Base-by-base conservation (phyloP, 92 coral and sea anemone genomes). In the Blastomussa wellsi region DNA sequence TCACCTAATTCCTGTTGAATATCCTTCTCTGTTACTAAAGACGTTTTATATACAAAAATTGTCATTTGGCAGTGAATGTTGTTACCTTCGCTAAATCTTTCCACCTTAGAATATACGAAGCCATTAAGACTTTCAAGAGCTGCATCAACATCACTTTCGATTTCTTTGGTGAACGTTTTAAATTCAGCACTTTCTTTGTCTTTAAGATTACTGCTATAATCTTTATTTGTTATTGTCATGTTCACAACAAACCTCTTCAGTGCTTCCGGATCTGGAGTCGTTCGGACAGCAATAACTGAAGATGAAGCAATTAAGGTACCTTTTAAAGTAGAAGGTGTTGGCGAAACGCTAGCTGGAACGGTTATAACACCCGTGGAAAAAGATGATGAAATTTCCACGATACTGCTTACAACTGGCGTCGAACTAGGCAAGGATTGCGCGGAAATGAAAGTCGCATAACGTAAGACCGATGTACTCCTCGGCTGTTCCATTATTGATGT, bases 141-240 rank as follows among this genome's bases (percentile, higher is more conserved):
- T 0, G 9, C 2, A 10, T 67, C 0, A 4, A 68, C 66, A 5
- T 20, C 6, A 0, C 9, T 11, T 32, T 81, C 20, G 32, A 81
- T 29, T 24, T 81, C 48, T 5, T 48, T 24, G 10, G 76, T 52
- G 20, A 80, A 22, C 0, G 0, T 0, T 81, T 47, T 48, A 16
- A 47, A 81, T 19, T 22, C 33, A 26, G 32, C 39, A 17, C 84
- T 82, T 29, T 83, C 77, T 69, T 80, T 4, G 39, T 82, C 52
- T 32, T 20, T 73, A 29, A 86, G 80, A 22, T 52, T 9, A 0
- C 12, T 13, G 3, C 33, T 33, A 19, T 80, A 80, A 10, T 66
- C 60, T 36, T 32, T 65, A 16, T 82, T 82, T 72, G 80, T 72
- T 72, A 74, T 82, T 37, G 79, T 49, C 42, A 74, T 35, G 0